Evolutionary conservation across 2,113 vertebrate genomes (phyloP).

Genomic region (Merops nubicus): DNA sequence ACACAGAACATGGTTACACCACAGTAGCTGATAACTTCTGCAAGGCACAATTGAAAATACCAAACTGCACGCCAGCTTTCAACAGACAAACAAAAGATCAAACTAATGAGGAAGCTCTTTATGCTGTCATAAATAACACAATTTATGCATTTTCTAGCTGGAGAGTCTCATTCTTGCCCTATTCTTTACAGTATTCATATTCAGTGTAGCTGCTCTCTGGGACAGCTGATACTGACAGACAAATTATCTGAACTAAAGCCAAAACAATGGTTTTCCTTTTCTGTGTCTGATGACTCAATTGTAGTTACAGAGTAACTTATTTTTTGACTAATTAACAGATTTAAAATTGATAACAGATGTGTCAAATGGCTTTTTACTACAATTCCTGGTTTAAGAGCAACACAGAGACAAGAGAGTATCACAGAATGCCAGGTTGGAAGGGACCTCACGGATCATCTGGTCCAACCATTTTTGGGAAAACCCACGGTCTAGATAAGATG

Average conservation of each 20-base stretch:
- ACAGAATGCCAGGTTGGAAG: too few species aligned
- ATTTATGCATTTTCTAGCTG: not conserved
- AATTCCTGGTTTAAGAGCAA: slow-evolving; percentile 58
- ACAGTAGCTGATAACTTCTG: slow-evolving; percentile 73
- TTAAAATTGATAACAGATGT: not conserved
- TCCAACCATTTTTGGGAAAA: too few species aligned
- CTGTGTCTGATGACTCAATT: not conserved
- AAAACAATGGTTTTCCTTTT: not conserved
- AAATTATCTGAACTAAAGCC: not conserved
- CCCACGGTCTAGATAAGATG: too few species aligned
- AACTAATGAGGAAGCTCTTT: not conserved
- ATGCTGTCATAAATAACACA: not conserved
- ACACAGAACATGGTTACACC: slow-evolving; percentile 71
- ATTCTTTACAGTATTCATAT: not conserved
- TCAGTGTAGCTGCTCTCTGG: not conserved
- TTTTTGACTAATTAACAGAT: not conserved
- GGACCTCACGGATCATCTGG: too few species aligned
- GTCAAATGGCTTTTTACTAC: not conserved
- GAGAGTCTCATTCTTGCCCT: not conserved
- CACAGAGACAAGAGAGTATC: slow-evolving; percentile 66
- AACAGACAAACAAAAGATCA: not conserved
- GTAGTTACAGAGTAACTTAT: not conserved
- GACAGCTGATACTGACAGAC: not conserved
- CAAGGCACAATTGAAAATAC: slow-evolving; percentile 21
- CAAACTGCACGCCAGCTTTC: not conserved